Conservation (phyloP, 2,113 vertebrate genomes). For the Eptesicus fuscus region DNA sequence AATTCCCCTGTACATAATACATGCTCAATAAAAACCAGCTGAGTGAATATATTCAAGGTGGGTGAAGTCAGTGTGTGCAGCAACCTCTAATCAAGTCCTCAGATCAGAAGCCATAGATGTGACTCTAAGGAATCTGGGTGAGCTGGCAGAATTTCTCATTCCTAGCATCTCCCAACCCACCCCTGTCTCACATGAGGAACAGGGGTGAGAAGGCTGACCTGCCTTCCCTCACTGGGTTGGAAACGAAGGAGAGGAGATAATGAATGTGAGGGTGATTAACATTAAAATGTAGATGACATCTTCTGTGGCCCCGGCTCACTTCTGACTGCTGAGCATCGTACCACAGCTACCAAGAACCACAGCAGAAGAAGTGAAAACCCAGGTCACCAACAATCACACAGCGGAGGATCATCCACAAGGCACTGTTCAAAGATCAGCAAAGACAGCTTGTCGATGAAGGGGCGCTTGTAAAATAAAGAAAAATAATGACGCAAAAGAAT, state of each 20-base stretch:
- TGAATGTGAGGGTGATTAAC: rapidly evolving
- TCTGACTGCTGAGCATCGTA: rapidly evolving
- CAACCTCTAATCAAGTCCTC: too few species aligned
- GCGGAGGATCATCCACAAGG: not conserved
- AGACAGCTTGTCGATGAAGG: not conserved
- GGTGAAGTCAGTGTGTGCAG: not conserved
- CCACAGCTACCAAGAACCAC: not conserved
- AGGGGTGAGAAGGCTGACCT: not conserved
- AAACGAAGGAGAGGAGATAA: not conserved
- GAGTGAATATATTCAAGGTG: not conserved
- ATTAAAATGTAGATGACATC: rapidly evolving
- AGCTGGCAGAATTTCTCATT: not conserved
- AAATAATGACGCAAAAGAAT: not conserved
- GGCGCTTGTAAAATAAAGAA: not conserved
- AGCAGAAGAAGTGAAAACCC: not conserved
- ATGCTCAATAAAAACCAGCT: not conserved
- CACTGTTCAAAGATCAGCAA: not conserved
- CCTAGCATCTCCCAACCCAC: rapidly evolving
- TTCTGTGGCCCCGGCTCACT: too few species aligned
- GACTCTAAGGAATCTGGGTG: rapidly evolving
- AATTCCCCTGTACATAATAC: not conserved
- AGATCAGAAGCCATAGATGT: not conserved
- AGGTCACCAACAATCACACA: too few species aligned
- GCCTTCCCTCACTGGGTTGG: rapidly evolving
- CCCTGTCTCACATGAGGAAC: rapidly evolving